Evolutionary conservation across 1,140 invertebrate species (phyloP).

Genomic region (Ylistrum balloti): DNA sequence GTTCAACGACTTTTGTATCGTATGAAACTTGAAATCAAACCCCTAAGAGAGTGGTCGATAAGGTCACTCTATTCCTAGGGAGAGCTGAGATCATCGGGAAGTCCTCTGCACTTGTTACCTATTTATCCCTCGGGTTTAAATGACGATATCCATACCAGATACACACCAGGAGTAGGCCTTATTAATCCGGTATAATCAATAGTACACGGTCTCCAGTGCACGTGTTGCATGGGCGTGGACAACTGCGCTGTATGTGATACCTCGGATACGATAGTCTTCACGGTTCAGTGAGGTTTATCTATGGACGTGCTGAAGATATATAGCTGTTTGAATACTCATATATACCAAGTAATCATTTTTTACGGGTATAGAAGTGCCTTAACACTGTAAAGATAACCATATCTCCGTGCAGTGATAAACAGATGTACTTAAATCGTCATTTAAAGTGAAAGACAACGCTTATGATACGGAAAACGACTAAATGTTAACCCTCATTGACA

Average conservation of each 20-base stretch:
- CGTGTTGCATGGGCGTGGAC: conserved; percentile 4
- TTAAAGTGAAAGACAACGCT: neutral
- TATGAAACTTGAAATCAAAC: no score
- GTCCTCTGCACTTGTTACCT: no score
- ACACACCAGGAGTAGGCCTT: neutral
- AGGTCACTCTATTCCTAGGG: neutral
- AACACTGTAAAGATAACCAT: neutral
- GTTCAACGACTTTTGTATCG: no score
- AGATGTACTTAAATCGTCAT: neutral
- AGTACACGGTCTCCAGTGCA: neutral
- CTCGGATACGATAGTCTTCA: no score
- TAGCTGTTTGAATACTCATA: neutral
- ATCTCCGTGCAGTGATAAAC: neutral
- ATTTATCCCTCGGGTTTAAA: neutral
- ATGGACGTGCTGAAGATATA: neutral
- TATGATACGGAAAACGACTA: neutral
- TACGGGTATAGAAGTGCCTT: neutral
- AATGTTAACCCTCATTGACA: neutral
- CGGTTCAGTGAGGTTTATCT: neutral
- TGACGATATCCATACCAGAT: no score
- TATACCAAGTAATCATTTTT: neutral
- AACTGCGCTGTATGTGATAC: neutral
- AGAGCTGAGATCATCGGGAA: neutral
- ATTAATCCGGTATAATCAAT: neutral
- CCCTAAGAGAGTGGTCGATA: no score